Percentiles rank a stretch among this genome's conserved stretches.
phyloP scores from a whole-genome alignment of 1,140 invertebrate species.

The Camponotus floridanus region DNA sequence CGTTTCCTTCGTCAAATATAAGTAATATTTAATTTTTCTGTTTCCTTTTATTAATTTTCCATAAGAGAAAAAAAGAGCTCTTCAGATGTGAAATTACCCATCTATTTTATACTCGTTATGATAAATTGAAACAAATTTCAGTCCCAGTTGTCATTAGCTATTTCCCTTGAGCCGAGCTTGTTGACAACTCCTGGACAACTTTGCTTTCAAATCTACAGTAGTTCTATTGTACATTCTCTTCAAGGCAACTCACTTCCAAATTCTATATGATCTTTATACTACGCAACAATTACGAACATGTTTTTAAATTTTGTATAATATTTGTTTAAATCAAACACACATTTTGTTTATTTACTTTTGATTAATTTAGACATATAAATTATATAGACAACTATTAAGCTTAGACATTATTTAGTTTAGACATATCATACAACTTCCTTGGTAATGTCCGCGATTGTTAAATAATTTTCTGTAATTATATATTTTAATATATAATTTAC shows the following conservation, averaged over 20 bases:
- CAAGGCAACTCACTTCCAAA: background rate
- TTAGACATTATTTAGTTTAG: background rate
- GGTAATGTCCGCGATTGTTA: background rate
- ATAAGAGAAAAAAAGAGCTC: too few species aligned
- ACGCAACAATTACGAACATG: too few species aligned
- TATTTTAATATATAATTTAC: background rate
- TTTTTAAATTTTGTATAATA: slow-evolving; percentile 5
- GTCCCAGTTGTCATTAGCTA: background rate
- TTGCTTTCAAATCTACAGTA: background rate
- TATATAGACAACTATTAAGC: background rate
- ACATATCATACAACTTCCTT: background rate
- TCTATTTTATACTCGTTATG: background rate
- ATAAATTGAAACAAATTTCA: slow-evolving; percentile 6
- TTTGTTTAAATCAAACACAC: slow-evolving; percentile 7
- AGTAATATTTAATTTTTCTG: too few species aligned
- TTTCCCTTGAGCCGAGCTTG: background rate
- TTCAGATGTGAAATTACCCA: background rate
- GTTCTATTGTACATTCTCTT: background rate
- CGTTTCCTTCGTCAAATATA: too few species aligned
- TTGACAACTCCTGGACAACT: slow-evolving; percentile 10
- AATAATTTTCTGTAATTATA: background rate
- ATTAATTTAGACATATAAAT: background rate
- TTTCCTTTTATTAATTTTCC: too few species aligned
- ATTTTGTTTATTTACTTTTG: background rate
- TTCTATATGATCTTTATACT: background rate